phyloP scores from a whole-genome alignment of 2,888 invertebrate genomes.

The Gymnosoma rotundatum region DNA sequence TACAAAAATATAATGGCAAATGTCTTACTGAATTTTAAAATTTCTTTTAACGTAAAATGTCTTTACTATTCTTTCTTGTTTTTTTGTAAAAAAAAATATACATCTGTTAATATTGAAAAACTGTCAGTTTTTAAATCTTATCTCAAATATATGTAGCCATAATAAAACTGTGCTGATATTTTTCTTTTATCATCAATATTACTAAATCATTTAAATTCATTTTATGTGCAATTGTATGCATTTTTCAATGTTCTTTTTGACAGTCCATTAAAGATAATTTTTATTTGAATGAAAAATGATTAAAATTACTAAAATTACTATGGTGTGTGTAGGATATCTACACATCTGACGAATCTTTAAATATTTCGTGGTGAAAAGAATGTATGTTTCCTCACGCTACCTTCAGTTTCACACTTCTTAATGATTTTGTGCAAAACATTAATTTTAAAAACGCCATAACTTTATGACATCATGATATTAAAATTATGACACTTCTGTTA shows the following conservation, averaged over 20 bases:
- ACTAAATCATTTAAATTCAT: slow-evolving; percentile 37
- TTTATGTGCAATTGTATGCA: not conserved
- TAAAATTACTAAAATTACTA: not conserved
- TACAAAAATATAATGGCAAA: not conserved
- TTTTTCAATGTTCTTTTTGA: not conserved
- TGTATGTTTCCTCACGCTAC: too few relatives aligned
- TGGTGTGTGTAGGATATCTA: not conserved
- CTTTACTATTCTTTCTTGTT: not conserved
- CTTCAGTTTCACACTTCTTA: too few relatives aligned
- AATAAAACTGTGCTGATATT: not conserved
- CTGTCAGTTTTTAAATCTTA: not conserved
- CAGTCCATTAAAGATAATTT: not conserved
- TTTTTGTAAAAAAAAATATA: not conserved
- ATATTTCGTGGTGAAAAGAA: not conserved
- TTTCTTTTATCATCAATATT: not conserved
- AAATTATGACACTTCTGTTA: too few relatives aligned
- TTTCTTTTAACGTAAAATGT: too few relatives aligned
- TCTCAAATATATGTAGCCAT: not conserved
- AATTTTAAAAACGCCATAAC: too few relatives aligned
- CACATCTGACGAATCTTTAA: not conserved
- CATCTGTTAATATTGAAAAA: not conserved
- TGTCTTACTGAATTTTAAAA: slow-evolving; percentile 5
- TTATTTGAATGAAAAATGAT: not conserved
- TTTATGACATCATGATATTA: too few relatives aligned
- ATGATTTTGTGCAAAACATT: too few relatives aligned